Evolutionary conservation across 2,797 vertebrate species (phyloP).

Genomic region (Pteronotus mesoamericanus): DNA sequence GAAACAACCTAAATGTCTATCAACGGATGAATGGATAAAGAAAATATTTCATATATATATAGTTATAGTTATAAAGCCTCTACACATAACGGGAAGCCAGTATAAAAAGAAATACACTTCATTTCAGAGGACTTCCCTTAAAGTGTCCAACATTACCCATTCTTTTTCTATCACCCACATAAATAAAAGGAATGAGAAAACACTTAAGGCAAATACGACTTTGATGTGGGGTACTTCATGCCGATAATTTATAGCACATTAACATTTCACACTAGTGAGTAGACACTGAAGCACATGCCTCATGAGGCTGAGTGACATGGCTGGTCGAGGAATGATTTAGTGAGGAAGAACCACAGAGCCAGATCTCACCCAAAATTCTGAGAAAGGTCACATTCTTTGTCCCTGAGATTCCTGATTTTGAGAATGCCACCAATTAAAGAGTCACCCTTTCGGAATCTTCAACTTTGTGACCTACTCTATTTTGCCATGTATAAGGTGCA

Average conservation of each 20-base stretch:
- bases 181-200: neutral
- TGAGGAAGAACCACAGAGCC: neutral
- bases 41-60: neutral
- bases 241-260: neutral
- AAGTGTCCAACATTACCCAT: neutral
- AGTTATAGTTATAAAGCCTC: no score
- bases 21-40: neutral
- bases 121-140: neutral
- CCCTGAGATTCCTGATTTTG: neutral
- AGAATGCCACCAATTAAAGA: neutral
- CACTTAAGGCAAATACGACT: neutral
- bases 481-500: no score
- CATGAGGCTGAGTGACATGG: neutral
- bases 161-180: neutral
- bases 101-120: neutral
- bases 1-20: neutral
- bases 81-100: neutral
- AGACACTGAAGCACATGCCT: neutral
- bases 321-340: neutral
- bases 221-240: neutral
- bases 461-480: neutral
- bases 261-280: neutral
- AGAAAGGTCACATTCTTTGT: neutral
- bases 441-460: neutral
- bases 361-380: neutral